A percentile compares a stretch with the other conserved stretches of the same genome.
Evolutionary conservation across 1,140 invertebrate genomes (phyloP).

Genomic region (Drosophila pectinifera): DNA sequence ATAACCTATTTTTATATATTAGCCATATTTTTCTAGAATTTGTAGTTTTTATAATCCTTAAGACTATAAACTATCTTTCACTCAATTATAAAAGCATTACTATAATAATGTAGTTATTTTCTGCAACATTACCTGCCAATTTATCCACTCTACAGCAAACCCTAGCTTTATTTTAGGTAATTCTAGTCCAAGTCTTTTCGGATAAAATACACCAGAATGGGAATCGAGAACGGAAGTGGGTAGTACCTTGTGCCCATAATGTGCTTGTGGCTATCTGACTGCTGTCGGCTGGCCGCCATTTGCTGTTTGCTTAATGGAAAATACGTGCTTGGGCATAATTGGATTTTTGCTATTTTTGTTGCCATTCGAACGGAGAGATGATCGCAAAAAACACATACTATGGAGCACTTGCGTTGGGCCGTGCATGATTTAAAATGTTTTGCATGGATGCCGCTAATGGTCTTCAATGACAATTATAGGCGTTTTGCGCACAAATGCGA

Average conservation of each 20-base stretch:
- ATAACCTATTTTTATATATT: too few species aligned
- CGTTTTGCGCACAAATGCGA: constrained; percentile 23
- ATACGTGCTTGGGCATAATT: constrained; percentile 76
- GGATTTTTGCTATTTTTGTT: constrained; percentile 66
- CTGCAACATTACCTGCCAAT: neutral
- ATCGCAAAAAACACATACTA: constrained; percentile 30
- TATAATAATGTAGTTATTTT: neutral
- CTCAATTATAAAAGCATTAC: too few species aligned
- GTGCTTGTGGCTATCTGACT: constrained; percentile 54
- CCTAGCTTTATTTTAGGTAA: neutral
- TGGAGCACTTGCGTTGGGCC: constrained; percentile 26
- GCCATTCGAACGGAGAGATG: constrained; percentile 38
- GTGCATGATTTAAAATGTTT: constrained; percentile 58
- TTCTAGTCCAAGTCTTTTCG: neutral
- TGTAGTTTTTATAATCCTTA: too few species aligned
- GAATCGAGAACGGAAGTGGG: constrained; percentile 10
- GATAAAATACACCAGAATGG: constrained; percentile 2
- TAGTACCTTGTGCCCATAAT: constrained; percentile 54
- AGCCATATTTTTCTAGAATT: too few species aligned
- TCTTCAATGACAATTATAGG: constrained; percentile 42
- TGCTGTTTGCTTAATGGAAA: constrained; percentile 77
- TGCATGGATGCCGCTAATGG: constrained; percentile 59
- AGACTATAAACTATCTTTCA: too few species aligned
- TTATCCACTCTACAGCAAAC: neutral
- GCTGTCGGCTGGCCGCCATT: constrained; percentile 33